Evolutionary conservation across 2,888 invertebrate species (phyloP), one percentile per base, ranked within the genome.

Genomic region (Trissoscelio sp.): DNA sequence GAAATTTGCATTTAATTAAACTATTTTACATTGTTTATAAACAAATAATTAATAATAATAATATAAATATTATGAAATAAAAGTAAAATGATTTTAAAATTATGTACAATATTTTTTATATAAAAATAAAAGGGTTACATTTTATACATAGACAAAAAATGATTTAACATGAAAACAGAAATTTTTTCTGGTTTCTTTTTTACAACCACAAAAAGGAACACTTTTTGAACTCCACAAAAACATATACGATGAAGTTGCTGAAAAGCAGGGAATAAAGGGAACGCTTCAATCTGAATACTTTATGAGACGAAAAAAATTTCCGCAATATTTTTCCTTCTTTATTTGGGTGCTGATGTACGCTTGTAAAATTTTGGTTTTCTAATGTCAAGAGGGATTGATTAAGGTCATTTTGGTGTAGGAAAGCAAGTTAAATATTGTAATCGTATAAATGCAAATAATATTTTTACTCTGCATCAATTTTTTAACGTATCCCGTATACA

Each of bases 281-380:
- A 6, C 2, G 12, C 22, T 48, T 20, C 22, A n/a, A 48, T 48
- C 22, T 20, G 3, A 11, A 48, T 22, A 48, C 42, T 44, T 44
- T n/a, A 18, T 6, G 7, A 18, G 16, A 16, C 3, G 2, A 6
- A 9, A 9, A 48, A 22, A 20, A 48, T 2, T 11, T 2, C 5
- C 14, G 18, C n/a, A 22, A 48, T 22, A 48, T 48, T 48, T 48
- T n/a, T 22, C 46, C 22, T 2, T 22, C 46, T 22, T 48, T 48
- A 22, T 22, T 22, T 22, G 3, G n/a, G 3, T n/a, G 46, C 46
- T 14, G 2, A 44, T 22, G 22, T 48, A 3, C 31, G 3, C 2
- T 9, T 1, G 9, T 31, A 48, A 16, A 46, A 20, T 5, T 46
- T 14, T 42, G 12, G 12, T 12, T 12, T 3, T 11, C 6, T 16